Conservation (phyloP, 2,888 invertebrate species). For the Tenodera sinensis region DNA sequence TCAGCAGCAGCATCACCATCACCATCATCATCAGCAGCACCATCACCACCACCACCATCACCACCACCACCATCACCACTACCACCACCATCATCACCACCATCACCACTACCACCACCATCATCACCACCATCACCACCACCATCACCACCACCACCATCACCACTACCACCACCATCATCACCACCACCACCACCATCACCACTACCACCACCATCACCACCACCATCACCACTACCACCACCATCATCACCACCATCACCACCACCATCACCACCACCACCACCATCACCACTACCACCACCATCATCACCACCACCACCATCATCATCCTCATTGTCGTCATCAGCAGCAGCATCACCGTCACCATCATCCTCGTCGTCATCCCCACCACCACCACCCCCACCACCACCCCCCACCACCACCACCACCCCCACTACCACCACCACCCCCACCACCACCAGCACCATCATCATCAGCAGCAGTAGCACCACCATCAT, state of each 20-base stretch:
- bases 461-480: no score
- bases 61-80: slow-evolving; percentile 20
- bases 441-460: no score
- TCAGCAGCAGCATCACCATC: no score
- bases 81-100: slow-evolving; percentile 20
- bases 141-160: slow-evolving; percentile 18
- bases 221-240: slow-evolving; percentile 17
- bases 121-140: slow-evolving; percentile 19
- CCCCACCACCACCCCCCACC: no score
- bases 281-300: slow-evolving; percentile 21
- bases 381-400: no score
- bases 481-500: no score
- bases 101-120: slow-evolving; percentile 18
- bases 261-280: slow-evolving; percentile 16
- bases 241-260: slow-evolving; percentile 20
- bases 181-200: slow-evolving; percentile 13
- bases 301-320: no score
- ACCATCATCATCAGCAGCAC: no score
- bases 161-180: slow-evolving; percentile 11
- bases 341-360: no score
- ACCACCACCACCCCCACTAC: no score
- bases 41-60: slow-evolving; percentile 19
- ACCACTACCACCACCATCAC: slow-evolving; percentile 13
- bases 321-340: no score
- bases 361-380: no score